Percentiles rank a stretch among this genome's conserved stretches.
These are phyloP conservation scores for Octopus bimaculoides DNA, from an alignment of 1,140 invertebrate species.

Conservation along the genomic window DNA sequence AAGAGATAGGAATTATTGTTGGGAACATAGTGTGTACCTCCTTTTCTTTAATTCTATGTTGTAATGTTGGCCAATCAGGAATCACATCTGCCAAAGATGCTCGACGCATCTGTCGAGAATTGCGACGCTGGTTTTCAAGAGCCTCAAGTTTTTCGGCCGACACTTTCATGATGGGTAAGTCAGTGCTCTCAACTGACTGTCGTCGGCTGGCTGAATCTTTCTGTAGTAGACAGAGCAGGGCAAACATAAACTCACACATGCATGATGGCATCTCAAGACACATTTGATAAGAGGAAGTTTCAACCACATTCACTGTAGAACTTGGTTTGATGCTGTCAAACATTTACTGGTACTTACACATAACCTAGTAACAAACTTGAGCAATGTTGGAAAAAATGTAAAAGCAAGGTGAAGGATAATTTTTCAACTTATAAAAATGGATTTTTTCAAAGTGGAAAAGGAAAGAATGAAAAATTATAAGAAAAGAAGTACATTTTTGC, in stretches of 20 bases:
- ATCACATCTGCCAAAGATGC: slow-evolving; percentile 90
- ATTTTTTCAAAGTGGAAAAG: too few species aligned
- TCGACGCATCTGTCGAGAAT: slow-evolving; percentile 67
- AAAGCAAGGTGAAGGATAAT: too few species aligned
- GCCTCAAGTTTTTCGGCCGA: slow-evolving; percentile 48
- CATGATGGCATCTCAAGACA: not conserved
- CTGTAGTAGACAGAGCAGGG: slow-evolving; percentile 15
- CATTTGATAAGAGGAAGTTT: not conserved
- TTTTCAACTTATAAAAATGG: too few species aligned
- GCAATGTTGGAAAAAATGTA: too few species aligned
- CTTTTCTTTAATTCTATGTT: slow-evolving; percentile 62
- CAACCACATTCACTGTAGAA: not conserved
- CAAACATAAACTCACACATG: slow-evolving; percentile 5
- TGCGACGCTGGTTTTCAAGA: slow-evolving; percentile 47
- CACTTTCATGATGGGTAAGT: slow-evolving; percentile 41
- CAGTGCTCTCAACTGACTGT: slow-evolving; percentile 43
- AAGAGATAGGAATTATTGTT: slow-evolving; percentile 1
- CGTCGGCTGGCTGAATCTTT: slow-evolving; percentile 34
- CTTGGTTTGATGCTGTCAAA: not conserved
- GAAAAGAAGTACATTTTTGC: too few species aligned
- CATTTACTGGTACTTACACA: not conserved
- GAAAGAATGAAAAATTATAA: too few species aligned
- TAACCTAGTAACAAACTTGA: too few species aligned
- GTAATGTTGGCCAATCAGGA: slow-evolving; percentile 91
- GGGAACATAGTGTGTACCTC: slow-evolving; percentile 42